phyloP scores from a whole-genome alignment of 2,113 vertebrate species.

The Gracilinanus agilis region DNA sequence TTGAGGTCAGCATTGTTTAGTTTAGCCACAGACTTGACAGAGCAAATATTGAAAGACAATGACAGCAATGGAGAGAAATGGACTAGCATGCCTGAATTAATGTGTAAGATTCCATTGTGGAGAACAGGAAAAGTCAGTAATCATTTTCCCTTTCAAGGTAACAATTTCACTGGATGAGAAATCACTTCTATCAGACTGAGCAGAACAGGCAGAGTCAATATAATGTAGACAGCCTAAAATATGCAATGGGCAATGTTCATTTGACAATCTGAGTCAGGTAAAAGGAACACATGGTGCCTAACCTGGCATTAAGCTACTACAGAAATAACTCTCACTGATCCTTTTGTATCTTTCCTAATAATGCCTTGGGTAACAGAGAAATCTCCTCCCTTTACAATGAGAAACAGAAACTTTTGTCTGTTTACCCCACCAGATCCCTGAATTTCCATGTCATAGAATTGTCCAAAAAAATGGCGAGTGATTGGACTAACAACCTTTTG shows the following conservation, averaged over 20 bases:
- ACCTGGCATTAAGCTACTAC: not conserved
- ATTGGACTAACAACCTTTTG: not conserved
- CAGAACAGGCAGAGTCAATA: not conserved
- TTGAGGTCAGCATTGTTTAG: not conserved
- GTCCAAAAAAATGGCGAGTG: not conserved
- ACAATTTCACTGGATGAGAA: not conserved
- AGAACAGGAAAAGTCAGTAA: not conserved
- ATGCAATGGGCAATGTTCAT: not conserved
- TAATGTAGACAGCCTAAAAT: not conserved
- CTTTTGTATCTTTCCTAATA: not conserved
- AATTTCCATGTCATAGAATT: not conserved
- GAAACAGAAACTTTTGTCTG: not conserved
- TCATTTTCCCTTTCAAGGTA: not conserved
- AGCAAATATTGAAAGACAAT: not conserved
- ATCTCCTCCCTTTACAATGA: not conserved
- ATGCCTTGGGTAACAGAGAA: not conserved
- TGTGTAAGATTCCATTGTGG: not conserved
- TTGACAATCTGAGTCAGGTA: not conserved
- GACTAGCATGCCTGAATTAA: not conserved
- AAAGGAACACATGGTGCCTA: not conserved
- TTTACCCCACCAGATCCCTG: not conserved
- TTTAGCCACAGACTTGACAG: not conserved
- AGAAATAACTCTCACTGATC: not conserved
- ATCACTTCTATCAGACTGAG: not conserved
- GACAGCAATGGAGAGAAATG: not conserved